Evolutionary conservation across 2,113 vertebrate genomes (phyloP).

Genomic region (pig (Sus scrofa)): T2T-Sscrofa CM000826.6:118855501-118856000

Average conservation of each 20-base stretch:
- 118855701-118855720: background rate
- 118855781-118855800: background rate
- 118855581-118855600: background rate
- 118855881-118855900: background rate
- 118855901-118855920: conserved; percentile 13
- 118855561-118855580: background rate
- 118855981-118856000: background rate
- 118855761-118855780: conserved; percentile 19
- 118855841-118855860: background rate
- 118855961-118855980: background rate
- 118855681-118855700: background rate
- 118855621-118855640: background rate
- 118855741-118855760: conserved; percentile 6
- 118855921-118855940: background rate
- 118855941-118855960: background rate
- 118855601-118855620: background rate
- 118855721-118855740: background rate
- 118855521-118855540: background rate
- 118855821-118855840: background rate
- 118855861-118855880: background rate
- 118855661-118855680: background rate
- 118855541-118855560: background rate
- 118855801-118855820: conserved; percentile 22
- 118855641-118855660: background rate
- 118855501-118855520: background rate